phyloP scores from a whole-genome alignment of 2,113 vertebrate genomes.

The Blennius ocellaris region DNA sequence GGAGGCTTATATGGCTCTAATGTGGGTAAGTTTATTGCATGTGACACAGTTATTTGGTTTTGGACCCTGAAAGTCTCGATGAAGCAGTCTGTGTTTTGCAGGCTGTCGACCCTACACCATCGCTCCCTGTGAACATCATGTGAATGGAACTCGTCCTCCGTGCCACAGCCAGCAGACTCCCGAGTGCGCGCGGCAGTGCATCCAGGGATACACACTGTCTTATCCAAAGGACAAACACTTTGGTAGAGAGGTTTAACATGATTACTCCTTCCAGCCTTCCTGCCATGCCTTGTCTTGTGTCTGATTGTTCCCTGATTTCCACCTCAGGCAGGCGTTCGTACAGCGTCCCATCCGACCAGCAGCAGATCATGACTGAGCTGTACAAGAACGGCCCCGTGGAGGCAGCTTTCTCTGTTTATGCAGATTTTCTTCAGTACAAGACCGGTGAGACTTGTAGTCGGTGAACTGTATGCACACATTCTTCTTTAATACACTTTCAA shows the following conservation, averaged over 20 bases:
- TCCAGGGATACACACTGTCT: conserved; percentile 83
- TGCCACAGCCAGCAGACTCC: conserved; percentile 88
- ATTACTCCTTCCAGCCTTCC: neutral
- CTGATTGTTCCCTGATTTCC: neutral
- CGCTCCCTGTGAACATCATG: conserved; percentile 91
- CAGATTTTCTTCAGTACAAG: conserved; percentile 91
- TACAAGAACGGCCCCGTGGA: conserved; percentile 91
- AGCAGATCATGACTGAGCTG: conserved; percentile 92
- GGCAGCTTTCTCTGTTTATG: conserved; percentile 88
- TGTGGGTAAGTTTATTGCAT: conserved; percentile 80
- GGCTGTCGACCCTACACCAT: conserved; percentile 92
- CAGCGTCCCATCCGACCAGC: conserved; percentile 76
- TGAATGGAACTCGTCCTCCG: conserved; percentile 88
- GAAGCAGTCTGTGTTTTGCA: conserved; percentile 57
- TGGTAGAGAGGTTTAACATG: conserved; percentile 74
- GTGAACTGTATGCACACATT: neutral
- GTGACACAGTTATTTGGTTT: neutral
- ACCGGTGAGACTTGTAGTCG: conserved; percentile 79
- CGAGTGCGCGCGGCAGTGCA: conserved; percentile 82
- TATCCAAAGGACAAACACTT: conserved; percentile 92
- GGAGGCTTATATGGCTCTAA: conserved; percentile 92
- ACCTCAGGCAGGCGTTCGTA: conserved; percentile 83
- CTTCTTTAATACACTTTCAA: neutral
- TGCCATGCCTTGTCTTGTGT: neutral
- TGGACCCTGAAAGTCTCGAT: neutral